Evolutionary conservation across 2,888 invertebrate species (phyloP).

Genomic region (Neoascia interrupta): DNA sequence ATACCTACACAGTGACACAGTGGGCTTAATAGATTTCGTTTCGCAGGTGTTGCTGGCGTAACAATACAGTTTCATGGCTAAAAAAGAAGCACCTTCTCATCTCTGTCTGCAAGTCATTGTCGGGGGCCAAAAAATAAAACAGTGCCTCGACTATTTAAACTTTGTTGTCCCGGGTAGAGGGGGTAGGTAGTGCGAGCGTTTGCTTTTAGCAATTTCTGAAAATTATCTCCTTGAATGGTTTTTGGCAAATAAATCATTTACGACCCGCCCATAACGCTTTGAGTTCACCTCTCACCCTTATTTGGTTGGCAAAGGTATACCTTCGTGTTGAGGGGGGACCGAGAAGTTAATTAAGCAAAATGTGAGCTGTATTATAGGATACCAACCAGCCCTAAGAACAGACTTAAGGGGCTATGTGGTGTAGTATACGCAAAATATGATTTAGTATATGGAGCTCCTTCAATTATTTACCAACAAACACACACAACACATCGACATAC

Average conservation of each 20-base stretch:
- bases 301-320: not conserved
- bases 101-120: slow-evolving; percentile 8
- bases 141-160: slow-evolving; percentile 19
- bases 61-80: slow-evolving; percentile 14
- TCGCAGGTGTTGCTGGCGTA: slow-evolving; percentile 34
- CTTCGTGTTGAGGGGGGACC: not conserved
- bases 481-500: too few relatives aligned
- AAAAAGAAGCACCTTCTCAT: slow-evolving; percentile 10
- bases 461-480: slow-evolving; percentile 18
- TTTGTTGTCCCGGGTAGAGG: not conserved
- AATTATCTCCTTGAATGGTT: slow-evolving; percentile 23
- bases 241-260: slow-evolving; percentile 42
- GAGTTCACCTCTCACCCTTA: not conserved
- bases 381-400: too few relatives aligned
- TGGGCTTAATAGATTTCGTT: slow-evolving; percentile 9
- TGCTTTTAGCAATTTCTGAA: slow-evolving; percentile 19
- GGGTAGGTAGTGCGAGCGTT: not conserved
- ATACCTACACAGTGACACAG: slow-evolving; percentile 4
- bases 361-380: too few relatives aligned
- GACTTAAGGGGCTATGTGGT: too few relatives aligned
- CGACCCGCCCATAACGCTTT: slow-evolving; percentile 23
- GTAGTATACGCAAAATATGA: slow-evolving; percentile 19
- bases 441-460: too few relatives aligned
- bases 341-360: slow-evolving; percentile 51
- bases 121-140: not conserved